Evolutionary conservation across 1,140 invertebrate genomes (phyloP).

Genomic region (Lutraria rhynchaena): DNA sequence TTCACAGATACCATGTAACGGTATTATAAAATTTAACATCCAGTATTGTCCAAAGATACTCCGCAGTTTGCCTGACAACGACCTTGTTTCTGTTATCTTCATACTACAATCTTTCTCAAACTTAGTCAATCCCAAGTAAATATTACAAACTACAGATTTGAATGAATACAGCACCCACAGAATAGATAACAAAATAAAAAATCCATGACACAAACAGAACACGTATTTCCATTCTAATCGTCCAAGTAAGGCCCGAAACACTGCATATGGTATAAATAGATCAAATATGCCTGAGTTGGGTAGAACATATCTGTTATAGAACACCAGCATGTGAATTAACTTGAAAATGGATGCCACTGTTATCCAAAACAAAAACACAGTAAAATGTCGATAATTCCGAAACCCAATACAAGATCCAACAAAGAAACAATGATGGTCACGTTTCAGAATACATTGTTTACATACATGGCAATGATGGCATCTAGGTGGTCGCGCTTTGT

Average conservation of each 20-base stretch:
- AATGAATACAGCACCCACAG: constrained; percentile 47
- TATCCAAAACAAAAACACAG: constrained; percentile 88
- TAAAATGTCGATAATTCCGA: constrained; percentile 93
- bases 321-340: constrained; percentile 36
- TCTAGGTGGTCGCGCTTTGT: constrained; percentile 64
- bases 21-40: constrained; percentile 64
- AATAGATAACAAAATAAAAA: constrained; percentile 54
- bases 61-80: constrained; percentile 52
- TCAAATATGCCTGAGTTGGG: constrained; percentile 51
- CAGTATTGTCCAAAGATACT: constrained; percentile 67
- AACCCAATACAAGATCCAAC: constrained; percentile 94
- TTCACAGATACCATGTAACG: constrained; percentile 59
- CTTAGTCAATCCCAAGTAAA: constrained; percentile 62
- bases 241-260: constrained; percentile 53
- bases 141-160: constrained; percentile 35
- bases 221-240: constrained; percentile 9
- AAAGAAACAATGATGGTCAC: constrained; percentile 97
- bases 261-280: constrained; percentile 37
- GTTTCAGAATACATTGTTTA: constrained; percentile 76
- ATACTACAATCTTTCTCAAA: constrained; percentile 66
- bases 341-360: constrained; percentile 35
- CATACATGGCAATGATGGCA: constrained; percentile 74
- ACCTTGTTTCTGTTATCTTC: constrained; percentile 58
- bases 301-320: constrained; percentile 38
- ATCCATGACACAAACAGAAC: constrained; percentile 27